A percentile compares a stretch with the other conserved stretches of the same genome.
Conservation (phyloP, 2,797 vertebrate species). For the Lagorchestes hirsutus region DNA sequence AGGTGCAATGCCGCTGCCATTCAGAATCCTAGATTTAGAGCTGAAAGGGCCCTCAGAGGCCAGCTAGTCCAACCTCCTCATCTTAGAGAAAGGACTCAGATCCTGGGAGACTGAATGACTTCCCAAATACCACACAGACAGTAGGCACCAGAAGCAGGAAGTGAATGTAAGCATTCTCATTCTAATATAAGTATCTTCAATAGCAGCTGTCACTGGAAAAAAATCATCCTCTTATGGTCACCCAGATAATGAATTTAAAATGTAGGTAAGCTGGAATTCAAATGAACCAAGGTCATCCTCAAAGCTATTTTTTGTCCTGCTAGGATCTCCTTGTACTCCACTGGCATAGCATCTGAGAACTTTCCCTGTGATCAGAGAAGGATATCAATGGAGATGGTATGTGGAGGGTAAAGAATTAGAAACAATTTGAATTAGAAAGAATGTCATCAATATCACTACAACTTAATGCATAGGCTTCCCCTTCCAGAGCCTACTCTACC, state of each 20-base stretch:
- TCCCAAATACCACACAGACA: background rate
- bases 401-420: background rate
- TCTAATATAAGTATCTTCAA: background rate
- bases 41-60: background rate
- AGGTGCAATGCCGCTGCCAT: background rate
- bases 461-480: background rate
- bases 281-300: background rate
- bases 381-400: background rate
- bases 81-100: background rate
- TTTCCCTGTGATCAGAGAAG: background rate
- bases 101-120: background rate
- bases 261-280: background rate
- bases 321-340: background rate
- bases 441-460: background rate
- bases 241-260: background rate
- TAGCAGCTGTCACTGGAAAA: background rate
- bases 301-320: background rate
- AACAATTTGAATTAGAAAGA: background rate
- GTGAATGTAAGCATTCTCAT: background rate
- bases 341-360: background rate
- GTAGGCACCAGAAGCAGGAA: background rate
- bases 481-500: background rate
- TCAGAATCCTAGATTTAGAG: background rate
- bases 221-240: background rate
- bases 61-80: background rate